These are phyloP conservation scores for Crotalus horridus DNA, from an alignment of 2,113 vertebrate species.

Conservation along the genomic window DNA sequence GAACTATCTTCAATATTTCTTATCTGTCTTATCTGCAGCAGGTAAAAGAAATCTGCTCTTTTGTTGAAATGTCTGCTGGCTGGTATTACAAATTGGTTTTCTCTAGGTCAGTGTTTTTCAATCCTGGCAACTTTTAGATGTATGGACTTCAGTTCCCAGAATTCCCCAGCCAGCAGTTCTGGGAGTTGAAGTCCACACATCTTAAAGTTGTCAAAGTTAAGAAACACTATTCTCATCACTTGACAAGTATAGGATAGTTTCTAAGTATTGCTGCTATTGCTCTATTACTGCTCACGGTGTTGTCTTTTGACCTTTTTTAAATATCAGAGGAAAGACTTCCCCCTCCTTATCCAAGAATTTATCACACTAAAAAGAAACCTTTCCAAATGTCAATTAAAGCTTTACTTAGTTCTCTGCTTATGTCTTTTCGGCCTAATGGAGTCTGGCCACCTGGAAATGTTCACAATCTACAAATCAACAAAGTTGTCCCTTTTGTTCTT, in stretches of 20 bases:
- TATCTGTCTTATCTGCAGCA: background rate
- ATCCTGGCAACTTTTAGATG: background rate
- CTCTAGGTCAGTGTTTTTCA: background rate
- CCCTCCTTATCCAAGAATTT: conserved; percentile 9
- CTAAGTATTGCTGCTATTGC: background rate
- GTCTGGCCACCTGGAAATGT: background rate
- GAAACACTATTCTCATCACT: background rate
- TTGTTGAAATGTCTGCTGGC: background rate
- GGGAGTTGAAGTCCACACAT: background rate
- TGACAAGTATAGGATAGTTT: background rate
- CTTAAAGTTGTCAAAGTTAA: background rate
- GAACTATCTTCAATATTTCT: background rate
- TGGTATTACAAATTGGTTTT: conserved; percentile 1
- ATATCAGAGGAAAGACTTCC: conserved; percentile 18
- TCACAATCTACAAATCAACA: background rate
- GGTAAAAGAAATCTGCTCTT: background rate
- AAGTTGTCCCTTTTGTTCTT: background rate
- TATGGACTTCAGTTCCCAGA: background rate
- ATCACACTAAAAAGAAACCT: conserved; percentile 8
- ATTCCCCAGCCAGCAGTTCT: background rate
- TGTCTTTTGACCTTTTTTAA: conserved; percentile 18
- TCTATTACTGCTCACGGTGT: background rate
- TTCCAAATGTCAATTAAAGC: conserved; percentile 22
- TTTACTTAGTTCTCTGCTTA: conserved; percentile 8
- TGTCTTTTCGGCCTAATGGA: background rate